phyloP scores from a whole-genome alignment of 2,888 invertebrate species.

The Bursaphelenchus okinawaensis region DNA sequence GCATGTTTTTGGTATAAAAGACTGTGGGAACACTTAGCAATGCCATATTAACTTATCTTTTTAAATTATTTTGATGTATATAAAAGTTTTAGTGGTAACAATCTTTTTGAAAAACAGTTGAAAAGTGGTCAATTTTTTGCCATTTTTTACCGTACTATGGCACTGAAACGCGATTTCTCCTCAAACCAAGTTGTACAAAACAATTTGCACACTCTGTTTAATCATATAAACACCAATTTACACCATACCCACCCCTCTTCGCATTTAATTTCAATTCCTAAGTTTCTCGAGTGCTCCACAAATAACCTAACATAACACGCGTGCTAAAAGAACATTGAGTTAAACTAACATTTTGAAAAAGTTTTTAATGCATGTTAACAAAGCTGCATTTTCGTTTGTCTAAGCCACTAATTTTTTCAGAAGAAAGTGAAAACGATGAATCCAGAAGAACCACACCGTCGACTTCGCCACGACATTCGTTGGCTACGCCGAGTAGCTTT shows the following conservation, averaged over 20 bases:
- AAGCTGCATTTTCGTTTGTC: background rate
- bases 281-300: background rate
- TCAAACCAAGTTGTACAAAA: too few relatives aligned
- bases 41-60: too few relatives aligned
- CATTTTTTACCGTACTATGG: too few relatives aligned
- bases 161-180: too few relatives aligned
- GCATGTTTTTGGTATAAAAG: too few relatives aligned
- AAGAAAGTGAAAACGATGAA: constrained; percentile 45
- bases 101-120: too few relatives aligned
- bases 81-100: too few relatives aligned
- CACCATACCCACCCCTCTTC: background rate
- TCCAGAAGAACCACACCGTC: constrained; percentile 49
- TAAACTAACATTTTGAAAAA: background rate
- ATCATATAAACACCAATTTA: background rate
- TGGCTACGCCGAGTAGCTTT: constrained; percentile 41
- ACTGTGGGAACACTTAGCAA: too few relatives aligned
- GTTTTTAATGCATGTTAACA: background rate
- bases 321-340: background rate
- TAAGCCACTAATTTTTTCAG: constrained; percentile 16
- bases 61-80: too few relatives aligned
- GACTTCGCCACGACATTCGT: constrained; percentile 40
- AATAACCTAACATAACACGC: background rate
- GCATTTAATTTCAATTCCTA: background rate
- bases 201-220: too few relatives aligned
- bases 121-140: too few relatives aligned